phyloP scores from a whole-genome alignment of 2,113 vertebrate species.

The Stomatorhinus ivindoensis region DNA sequence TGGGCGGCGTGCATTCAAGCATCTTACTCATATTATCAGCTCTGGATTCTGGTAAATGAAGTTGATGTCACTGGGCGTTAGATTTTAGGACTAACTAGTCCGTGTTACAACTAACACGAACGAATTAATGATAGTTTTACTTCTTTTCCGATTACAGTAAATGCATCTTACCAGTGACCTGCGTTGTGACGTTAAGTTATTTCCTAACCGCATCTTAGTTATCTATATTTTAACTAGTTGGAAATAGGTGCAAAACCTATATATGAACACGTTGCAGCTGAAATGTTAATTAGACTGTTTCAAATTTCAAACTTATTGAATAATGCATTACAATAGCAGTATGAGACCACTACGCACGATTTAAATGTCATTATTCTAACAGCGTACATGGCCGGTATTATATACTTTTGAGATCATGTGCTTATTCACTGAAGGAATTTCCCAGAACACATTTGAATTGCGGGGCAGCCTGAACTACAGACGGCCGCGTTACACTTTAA shows the following conservation, averaged over 20 bases:
- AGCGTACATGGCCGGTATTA: neutral
- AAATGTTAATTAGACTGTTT: neutral
- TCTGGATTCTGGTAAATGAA: neutral
- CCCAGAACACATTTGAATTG: conserved; percentile 5
- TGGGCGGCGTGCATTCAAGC: neutral
- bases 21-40: neutral
- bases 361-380: neutral
- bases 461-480: neutral
- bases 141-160: neutral
- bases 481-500: conserved; percentile 8
- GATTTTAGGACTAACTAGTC: neutral
- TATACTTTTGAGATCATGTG: neutral
- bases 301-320: neutral
- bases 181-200: neutral
- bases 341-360: neutral
- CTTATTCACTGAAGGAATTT: neutral
- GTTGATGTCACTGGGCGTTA: neutral
- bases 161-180: neutral
- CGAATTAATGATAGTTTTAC: neutral
- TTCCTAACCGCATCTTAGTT: neutral
- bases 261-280: neutral
- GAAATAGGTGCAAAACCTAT: neutral
- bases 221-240: neutral
- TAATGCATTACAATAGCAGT: neutral
- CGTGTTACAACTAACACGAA: neutral